Evolutionary conservation across 2,888 invertebrate genomes (phyloP), one percentile per base, ranked within the genome.

Genomic region (Eubasilissa splendida): DNA sequence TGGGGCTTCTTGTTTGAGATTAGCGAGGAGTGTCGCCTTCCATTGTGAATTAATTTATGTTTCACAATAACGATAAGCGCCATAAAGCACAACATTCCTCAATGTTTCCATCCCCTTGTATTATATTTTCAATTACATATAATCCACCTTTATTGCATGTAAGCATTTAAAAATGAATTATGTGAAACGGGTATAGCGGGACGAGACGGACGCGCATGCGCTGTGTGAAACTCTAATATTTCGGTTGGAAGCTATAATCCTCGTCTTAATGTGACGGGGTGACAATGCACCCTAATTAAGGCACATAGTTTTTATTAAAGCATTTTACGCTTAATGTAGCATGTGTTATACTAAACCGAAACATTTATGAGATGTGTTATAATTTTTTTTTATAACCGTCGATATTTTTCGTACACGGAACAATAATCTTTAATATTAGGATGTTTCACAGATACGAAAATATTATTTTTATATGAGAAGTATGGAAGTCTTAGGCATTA

Each of bases 101-200:
- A 54, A 33, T 73, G 74, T 54, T 77, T 77, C 82, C 82, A 74
- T 59, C 83, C 83, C 83, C 79, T 31, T 63, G 79, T 80, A 78
- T 80, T 79, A 81, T 81, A 82, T 83, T 83, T 83, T 83, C 83
- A 83, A 83, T 83, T 82, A 80, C 82, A 77, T 80, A 80, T 83
- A 83, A 83, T 83, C 83, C 83, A 82, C 82, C 83, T 83, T 83
- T 83, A 83, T 83, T 83, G 81, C 83, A 79, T 83, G 83, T 83
- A 83, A 83, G 80, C 80, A 79, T 83, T 83, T 83, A 83, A 82
- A 79, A 82, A 70, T 82, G 83, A 83, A 81, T 83, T 83, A 83
- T 83, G 82, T 54, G 81, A 78, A 33, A 75, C 70, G 73, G 77
- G 80, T 70, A 66, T n/a, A 8, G 10, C 12, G 9, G 33, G 66